Conservation (phyloP, 2,888 invertebrate genomes). For the Oscheius onirici region DNA sequence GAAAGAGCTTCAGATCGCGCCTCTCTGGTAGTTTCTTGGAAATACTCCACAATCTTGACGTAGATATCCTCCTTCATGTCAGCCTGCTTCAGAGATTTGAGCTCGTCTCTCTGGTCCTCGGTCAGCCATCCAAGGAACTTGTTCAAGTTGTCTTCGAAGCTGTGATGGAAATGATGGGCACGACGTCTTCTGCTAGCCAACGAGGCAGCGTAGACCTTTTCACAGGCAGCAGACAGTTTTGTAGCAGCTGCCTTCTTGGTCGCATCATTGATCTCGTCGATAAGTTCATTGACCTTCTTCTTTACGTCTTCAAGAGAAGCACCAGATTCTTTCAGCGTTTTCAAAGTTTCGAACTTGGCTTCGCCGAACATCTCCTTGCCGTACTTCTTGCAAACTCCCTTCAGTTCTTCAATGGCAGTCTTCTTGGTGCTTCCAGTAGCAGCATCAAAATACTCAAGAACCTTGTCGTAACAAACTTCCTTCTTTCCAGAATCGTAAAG, state of each 20-base stretch:
- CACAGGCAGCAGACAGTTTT: conserved; percentile 34
- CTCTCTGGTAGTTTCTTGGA: conserved; percentile 20
- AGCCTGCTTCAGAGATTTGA: conserved; percentile 15
- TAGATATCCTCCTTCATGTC: conserved; percentile 22
- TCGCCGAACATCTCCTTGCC: conserved; percentile 51
- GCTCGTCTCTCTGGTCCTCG: conserved; percentile 33
- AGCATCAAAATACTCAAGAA: conserved; percentile 38
- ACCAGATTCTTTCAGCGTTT: conserved; percentile 54
- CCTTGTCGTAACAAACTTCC: conserved; percentile 33
- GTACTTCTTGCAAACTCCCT: conserved; percentile 45
- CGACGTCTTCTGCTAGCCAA: conserved; percentile 15
- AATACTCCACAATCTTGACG: conserved; percentile 38
- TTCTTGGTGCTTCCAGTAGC: conserved; percentile 28
- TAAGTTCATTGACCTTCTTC: conserved; percentile 35
- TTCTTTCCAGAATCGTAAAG: conserved; percentile 31
- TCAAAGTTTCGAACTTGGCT: conserved; percentile 45
- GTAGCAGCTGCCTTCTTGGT: conserved; percentile 34
- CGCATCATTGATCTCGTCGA: conserved; percentile 32
- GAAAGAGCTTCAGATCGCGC: conserved; percentile 28
- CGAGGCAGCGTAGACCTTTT: conserved; percentile 38
- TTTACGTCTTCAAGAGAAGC: conserved; percentile 37
- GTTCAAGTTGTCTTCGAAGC: conserved; percentile 15
- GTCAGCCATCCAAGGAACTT: conserved; percentile 33
- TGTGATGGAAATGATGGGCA: conserved; percentile 29
- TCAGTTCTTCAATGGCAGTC: conserved; percentile 36